Conservation (phyloP, 1,140 invertebrate genomes). For the Cotesia chilonis region DNA sequence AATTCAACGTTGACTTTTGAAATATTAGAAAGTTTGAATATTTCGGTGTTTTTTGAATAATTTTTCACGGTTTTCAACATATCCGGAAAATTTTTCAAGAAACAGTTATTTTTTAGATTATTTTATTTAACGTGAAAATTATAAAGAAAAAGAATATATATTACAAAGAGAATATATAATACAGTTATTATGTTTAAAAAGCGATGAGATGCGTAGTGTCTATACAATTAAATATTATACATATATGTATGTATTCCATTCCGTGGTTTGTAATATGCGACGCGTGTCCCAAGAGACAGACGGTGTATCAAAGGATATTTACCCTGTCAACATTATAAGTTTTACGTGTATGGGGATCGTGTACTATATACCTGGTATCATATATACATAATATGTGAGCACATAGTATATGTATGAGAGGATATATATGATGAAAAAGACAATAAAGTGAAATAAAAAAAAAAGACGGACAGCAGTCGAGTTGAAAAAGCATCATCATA, state of each 20-base stretch:
- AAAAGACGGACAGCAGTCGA: constrained; percentile 40
- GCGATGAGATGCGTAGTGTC: constrained; percentile 7
- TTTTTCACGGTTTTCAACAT: no score
- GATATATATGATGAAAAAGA: constrained; percentile 16
- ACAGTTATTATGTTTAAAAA: constrained; percentile 4
- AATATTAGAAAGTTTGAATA: no score
- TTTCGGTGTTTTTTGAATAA: no score
- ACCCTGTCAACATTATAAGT: constrained; percentile 55
- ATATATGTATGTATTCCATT: constrained; percentile 32
- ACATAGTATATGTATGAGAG: not conserved
- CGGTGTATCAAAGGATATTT: constrained; percentile 59
- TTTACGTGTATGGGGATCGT: constrained; percentile 36
- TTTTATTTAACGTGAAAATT: not conserved
- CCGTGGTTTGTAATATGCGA: constrained; percentile 44
- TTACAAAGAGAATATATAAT: not conserved
- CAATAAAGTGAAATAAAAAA: constrained; percentile 17
- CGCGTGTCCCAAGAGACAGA: constrained; percentile 55
- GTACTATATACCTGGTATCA: not conserved
- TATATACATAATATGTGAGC: not conserved
- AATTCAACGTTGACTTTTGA: no score
- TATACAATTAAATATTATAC: constrained; percentile 25
- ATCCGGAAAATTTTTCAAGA: no score
- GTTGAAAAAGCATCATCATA: constrained; percentile 49
- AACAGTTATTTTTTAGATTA: not conserved
- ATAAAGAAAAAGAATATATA: constrained; percentile 3